Base-by-base conservation (phyloP, 1,140 invertebrate genomes). In the Pseudachorutes palmiensis region DNA sequence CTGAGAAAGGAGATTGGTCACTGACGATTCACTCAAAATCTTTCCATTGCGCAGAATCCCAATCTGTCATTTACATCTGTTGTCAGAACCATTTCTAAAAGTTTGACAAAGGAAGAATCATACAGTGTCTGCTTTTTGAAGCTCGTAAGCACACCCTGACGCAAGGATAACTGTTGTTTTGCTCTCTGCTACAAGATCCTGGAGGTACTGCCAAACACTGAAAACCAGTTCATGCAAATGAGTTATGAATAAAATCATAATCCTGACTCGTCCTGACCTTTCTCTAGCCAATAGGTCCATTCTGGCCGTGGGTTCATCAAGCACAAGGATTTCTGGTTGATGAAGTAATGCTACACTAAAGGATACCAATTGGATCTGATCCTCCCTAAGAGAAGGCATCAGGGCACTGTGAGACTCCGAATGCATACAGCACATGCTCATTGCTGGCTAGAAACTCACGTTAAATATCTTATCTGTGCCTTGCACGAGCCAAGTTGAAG, bases 11-110 rank as follows among this genome's bases (percentile, higher is more conserved):
- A 97, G 82, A 26, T 86, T 85, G 41, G 88, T 85, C 0, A 94
- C 94, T 1, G 91, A 90, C 76, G 93, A 88, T 80, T 97, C 93
- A 0, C 92, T 92, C 72, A 97, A 78, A 48, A 97, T 80, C 57
- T 88, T 83, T 16, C 94, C 94, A 74, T 87, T 90, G 70, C 94
- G 83, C 92, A 97, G 96, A 31, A 97, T 80, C 67, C 93, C 93
- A 75, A 95, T 94, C 91, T 93, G 9, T 12, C 36, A 45, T 19
- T 12, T 12, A 45, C 9, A 12, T 45, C 36, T 9, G 36, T 12
- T 12, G 9, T 9, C 19, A 12, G 19, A 45, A 45, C 36, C 9
- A 45, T 45, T 45, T 45, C 36, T 19, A 45, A 45, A 45, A 45
- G 36, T 45, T 45, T 45, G 19, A 45, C 19, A 45, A 45, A 9